Evolutionary conservation across 2,888 invertebrate species (phyloP).

Genomic region (Cantharis rustica): DNA sequence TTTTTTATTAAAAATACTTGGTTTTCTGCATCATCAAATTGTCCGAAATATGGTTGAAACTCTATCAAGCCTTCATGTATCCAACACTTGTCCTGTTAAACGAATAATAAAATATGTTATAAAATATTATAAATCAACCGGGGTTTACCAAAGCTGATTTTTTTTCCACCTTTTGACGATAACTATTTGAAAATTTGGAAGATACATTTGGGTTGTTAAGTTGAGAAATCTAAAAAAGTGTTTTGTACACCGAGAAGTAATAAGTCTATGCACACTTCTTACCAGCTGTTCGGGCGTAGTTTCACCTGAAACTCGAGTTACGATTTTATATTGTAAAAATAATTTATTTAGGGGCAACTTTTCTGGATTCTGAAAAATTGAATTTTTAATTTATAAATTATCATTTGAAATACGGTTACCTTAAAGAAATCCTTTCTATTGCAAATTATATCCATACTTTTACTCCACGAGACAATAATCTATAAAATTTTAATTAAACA

Average conservation of each 20-base stretch:
- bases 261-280: neutral
- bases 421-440: slow-evolving; percentile 40
- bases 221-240: neutral
- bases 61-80: slow-evolving; percentile 40
- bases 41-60: slow-evolving; percentile 47
- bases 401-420: slow-evolving; percentile 12
- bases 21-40: slow-evolving; percentile 43
- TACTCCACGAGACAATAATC: neutral
- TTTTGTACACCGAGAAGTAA: neutral
- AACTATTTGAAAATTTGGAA: slow-evolving; percentile 6
- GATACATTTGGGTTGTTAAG: neutral
- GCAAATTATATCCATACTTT: slow-evolving; percentile 32
- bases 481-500: neutral
- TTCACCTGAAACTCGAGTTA: slow-evolving; percentile 35
- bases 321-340: slow-evolving; percentile 44
- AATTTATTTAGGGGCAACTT: slow-evolving; percentile 62
- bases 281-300: slow-evolving; percentile 10
- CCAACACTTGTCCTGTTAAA: slow-evolving; percentile 42
- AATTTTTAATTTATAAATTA: slow-evolving; percentile 22
- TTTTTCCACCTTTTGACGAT: slow-evolving; percentile 38
- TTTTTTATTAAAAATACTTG: slow-evolving; percentile 43
- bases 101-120: neutral
- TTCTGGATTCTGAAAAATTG: slow-evolving; percentile 61
- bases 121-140: neutral
- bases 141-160: slow-evolving; percentile 47